Evolutionary conservation across 2,113 vertebrate genomes (phyloP).

Genomic region (Ammospiza nelsoni): DNA sequence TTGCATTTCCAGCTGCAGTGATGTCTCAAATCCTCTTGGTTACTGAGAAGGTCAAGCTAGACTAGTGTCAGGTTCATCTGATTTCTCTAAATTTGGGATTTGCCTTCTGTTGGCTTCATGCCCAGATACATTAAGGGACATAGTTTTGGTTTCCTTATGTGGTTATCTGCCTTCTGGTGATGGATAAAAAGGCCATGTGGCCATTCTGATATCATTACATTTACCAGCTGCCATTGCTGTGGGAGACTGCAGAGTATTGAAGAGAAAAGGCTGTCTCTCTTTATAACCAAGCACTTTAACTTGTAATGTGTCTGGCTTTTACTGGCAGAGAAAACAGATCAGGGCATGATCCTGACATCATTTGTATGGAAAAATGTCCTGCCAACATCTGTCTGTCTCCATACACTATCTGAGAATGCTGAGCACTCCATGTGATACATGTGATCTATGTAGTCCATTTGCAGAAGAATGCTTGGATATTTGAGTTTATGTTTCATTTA

Average conservation of each 20-base stretch:
- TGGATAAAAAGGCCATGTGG: conserved; percentile 29
- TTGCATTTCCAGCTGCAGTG: not conserved
- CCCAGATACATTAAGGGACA: conserved; percentile 14
- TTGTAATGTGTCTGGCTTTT: conserved; percentile 13
- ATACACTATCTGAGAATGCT: not conserved
- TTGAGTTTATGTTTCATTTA: conserved; percentile 12
- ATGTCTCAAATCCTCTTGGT: not conserved
- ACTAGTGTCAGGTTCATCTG: not conserved
- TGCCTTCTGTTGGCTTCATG: conserved; percentile 2
- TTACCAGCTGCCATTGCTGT: conserved; percentile 6
- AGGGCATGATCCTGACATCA: not conserved
- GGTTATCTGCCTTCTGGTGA: conserved; percentile 40
- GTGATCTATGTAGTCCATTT: not conserved
- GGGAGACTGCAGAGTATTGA: not conserved
- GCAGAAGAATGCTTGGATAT: not conserved
- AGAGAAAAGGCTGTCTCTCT: conserved; percentile 31
- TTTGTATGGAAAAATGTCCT: not conserved
- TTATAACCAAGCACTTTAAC: conserved; percentile 19
- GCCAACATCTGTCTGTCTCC: not conserved
- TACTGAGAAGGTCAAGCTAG: not conserved
- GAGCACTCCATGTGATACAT: not conserved
- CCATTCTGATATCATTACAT: conserved; percentile 37
- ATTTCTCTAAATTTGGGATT: not conserved
- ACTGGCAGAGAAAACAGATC: not conserved
- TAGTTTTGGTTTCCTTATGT: not conserved